Evolutionary conservation across 2,113 vertebrate genomes (phyloP).

Genomic region (Emberiza fucata): DNA sequence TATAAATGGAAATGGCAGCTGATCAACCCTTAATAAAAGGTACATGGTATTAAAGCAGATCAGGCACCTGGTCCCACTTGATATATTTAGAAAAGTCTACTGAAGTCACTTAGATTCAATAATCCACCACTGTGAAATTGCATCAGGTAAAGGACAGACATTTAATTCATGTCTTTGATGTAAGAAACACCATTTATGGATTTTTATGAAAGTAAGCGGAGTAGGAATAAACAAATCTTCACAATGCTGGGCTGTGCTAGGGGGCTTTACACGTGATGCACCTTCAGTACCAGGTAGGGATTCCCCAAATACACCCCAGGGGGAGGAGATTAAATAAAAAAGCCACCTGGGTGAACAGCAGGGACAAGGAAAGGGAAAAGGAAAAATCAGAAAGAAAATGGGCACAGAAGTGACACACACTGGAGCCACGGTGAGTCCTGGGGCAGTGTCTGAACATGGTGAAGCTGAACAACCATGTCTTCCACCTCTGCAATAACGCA

Average conservation of each 20-base stretch:
- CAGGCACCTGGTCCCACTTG: not conserved
- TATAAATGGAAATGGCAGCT: slow-evolving; percentile 49
- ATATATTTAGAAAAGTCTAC: slow-evolving; percentile 43
- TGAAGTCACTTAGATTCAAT: slow-evolving; percentile 22
- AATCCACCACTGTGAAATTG: not conserved
- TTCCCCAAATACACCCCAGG: not conserved
- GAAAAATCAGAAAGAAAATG: not conserved
- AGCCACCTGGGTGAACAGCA: not conserved
- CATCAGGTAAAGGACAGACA: not conserved
- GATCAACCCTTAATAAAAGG: slow-evolving; percentile 1
- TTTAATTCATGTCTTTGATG: not conserved
- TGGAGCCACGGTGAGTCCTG: not conserved
- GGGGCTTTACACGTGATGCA: not conserved
- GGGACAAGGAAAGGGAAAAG: not conserved
- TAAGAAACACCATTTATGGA: not conserved
- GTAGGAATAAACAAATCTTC: not conserved
- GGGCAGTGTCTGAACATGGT: not conserved
- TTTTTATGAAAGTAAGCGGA: not conserved
- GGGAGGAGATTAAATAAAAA: not conserved
- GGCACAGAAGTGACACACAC: not conserved
- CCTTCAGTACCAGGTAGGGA: not conserved
- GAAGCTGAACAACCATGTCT: not conserved
- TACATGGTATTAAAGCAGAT: slow-evolving; percentile 1
- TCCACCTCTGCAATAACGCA: not conserved
- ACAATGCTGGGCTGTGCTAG: not conserved